Evolutionary conservation across 2,888 invertebrate genomes (phyloP).

Genomic region (Metallyticus violacea): DNA sequence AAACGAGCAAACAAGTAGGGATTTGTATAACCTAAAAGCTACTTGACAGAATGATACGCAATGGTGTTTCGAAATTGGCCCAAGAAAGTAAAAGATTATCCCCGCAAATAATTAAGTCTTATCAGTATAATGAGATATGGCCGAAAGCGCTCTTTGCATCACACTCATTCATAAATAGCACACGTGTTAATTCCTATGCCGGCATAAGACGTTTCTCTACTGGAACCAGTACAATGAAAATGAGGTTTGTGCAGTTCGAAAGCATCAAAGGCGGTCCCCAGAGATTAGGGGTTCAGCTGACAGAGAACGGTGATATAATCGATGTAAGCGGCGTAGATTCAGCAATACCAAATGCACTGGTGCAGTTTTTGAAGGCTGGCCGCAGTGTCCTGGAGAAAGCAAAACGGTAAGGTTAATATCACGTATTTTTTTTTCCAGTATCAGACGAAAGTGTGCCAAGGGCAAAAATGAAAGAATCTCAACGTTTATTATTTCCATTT

Average conservation of each 20-base stretch:
- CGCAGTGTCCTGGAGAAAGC: conserved; percentile 51
- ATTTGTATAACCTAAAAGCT: not conserved
- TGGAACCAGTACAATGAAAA: not conserved
- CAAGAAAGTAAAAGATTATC: not conserved
- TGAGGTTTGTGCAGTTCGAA: conserved; percentile 34
- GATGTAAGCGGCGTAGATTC: conserved; percentile 58
- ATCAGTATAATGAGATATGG: not conserved
- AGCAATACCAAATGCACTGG: conserved; percentile 54
- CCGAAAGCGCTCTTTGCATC: not conserved
- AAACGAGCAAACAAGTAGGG: no score
- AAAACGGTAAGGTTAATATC: conserved; percentile 49
- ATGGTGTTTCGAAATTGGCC: not conserved
- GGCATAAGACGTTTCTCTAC: conserved; percentile 41
- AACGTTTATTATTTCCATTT: no score
- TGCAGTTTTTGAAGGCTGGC: conserved; percentile 53
- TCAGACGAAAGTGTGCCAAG: not conserved
- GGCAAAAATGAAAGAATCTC: no score
- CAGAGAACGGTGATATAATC: conserved; percentile 64
- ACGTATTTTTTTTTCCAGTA: not conserved
- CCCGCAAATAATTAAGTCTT: not conserved
- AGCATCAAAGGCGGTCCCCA: conserved; percentile 45
- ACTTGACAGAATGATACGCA: not conserved
- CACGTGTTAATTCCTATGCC: not conserved
- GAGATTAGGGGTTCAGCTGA: conserved; percentile 66
- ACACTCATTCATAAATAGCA: not conserved